Conservation (phyloP, 1,140 invertebrate species). For the Zeugodacus cucurbitae region DNA sequence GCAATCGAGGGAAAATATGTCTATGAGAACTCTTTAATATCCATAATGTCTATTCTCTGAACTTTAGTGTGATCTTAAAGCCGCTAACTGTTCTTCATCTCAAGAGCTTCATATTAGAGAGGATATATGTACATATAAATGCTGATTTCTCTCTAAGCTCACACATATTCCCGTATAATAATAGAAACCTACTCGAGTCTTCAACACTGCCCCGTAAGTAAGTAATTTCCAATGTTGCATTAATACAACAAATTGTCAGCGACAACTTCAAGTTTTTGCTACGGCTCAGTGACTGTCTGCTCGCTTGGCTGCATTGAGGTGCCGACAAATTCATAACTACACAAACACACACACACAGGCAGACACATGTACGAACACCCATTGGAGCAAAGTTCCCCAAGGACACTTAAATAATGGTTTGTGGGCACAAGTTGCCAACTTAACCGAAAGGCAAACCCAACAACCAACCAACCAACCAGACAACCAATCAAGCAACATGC, state of each 20-base stretch:
- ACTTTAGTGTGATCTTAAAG: too few relatives aligned
- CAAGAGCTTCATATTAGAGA: too few relatives aligned
- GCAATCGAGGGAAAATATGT: too few relatives aligned
- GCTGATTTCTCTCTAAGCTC: too few relatives aligned
- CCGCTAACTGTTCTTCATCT: too few relatives aligned
- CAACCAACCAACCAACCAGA: neutral
- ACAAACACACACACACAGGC: neutral
- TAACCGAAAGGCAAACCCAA: neutral
- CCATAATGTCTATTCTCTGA: too few relatives aligned
- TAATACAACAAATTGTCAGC: slow-evolving; percentile 4
- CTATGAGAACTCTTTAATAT: too few relatives aligned
- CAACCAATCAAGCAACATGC: neutral
- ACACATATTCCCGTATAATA: too few relatives aligned
- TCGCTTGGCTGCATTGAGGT: neutral
- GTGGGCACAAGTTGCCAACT: slow-evolving; percentile 3
- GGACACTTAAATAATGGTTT: slow-evolving; percentile 27
- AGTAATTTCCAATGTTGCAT: neutral
- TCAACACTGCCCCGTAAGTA: too few relatives aligned
- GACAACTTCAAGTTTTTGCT: neutral
- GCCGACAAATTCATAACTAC: slow-evolving; percentile 10
- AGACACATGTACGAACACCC: neutral
- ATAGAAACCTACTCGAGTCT: too few relatives aligned
- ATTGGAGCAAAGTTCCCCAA: neutral
- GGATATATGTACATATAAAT: too few relatives aligned
- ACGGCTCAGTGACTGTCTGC: neutral